Evolutionary conservation across 2,888 invertebrate genomes (phyloP).

Genomic region (Tethea ocularis): DNA sequence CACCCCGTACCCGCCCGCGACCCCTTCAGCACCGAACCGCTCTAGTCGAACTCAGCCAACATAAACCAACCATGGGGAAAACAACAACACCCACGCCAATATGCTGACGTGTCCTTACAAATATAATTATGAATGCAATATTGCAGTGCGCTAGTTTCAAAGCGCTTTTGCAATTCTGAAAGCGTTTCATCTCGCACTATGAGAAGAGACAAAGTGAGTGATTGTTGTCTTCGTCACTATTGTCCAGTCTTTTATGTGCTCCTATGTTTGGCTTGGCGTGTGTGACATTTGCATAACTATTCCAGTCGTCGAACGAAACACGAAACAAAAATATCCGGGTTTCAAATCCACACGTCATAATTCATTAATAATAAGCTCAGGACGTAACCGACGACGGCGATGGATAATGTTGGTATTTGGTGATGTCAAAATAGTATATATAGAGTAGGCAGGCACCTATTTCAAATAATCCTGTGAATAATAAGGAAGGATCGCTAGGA

Average conservation of each 20-base stretch:
- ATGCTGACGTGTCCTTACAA: slow-evolving; percentile 53
- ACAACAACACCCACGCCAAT: slow-evolving; percentile 57
- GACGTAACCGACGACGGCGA: background rate
- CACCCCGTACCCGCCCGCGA: slow-evolving; percentile 43
- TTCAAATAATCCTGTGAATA: too few species aligned
- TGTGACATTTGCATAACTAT: slow-evolving; percentile 3
- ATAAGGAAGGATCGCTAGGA: too few species aligned
- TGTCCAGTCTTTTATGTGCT: slow-evolving; percentile 1
- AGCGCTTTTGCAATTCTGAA: slow-evolving; percentile 41
- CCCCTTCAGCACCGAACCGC: slow-evolving; percentile 29
- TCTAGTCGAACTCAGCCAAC: slow-evolving; percentile 39
- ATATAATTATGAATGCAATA: slow-evolving; percentile 51
- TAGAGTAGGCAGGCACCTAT: too few species aligned
- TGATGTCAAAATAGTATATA: slow-evolving; percentile 15
- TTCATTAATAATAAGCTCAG: too few species aligned
- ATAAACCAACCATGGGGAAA: slow-evolving; percentile 62
- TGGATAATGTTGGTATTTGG: slow-evolving; percentile 1
- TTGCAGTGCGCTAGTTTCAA: slow-evolving; percentile 51
- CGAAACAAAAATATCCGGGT: background rate
- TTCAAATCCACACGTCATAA: slow-evolving; percentile 1
- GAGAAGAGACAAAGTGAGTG: background rate
- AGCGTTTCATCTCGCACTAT: slow-evolving; percentile 22
- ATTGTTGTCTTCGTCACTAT: slow-evolving; percentile 3
- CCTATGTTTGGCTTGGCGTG: background rate
- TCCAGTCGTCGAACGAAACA: background rate